Percentiles rank a stretch among this genome's conserved stretches.
Evolutionary conservation across 2,888 invertebrate species (phyloP).

Genomic region (Caenorhabditis becei): DNA sequence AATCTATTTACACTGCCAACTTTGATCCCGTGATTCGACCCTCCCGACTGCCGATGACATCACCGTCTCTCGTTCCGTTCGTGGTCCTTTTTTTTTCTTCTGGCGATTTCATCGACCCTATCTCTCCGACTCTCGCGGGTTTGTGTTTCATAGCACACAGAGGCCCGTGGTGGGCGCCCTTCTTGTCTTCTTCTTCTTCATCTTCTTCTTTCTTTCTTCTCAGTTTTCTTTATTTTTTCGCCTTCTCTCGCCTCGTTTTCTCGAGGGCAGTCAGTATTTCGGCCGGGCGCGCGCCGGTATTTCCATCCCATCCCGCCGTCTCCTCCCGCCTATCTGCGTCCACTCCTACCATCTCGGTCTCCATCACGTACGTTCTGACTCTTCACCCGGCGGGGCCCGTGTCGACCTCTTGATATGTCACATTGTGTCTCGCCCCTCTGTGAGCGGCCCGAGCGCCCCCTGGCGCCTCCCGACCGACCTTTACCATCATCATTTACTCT

Average conservation of each 20-base stretch:
- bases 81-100: slow-evolving; percentile 13
- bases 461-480: slow-evolving; percentile 25
- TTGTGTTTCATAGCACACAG: slow-evolving; percentile 25
- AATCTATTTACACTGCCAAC: neutral
- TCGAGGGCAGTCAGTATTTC: slow-evolving; percentile 24
- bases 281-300: slow-evolving; percentile 18
- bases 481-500: slow-evolving; percentile 13
- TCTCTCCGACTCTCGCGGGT: slow-evolving; percentile 10
- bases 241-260: slow-evolving; percentile 2
- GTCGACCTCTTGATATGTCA: slow-evolving; percentile 57
- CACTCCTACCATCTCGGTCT: slow-evolving; percentile 12
- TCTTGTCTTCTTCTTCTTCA: slow-evolving; percentile 16
- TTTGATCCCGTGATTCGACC: slow-evolving; percentile 23
- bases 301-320: slow-evolving; percentile 3
- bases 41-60: slow-evolving; percentile 10
- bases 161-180: slow-evolving; percentile 14
- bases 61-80: slow-evolving; percentile 6
- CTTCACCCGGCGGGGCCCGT: neutral
- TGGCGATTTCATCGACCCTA: slow-evolving; percentile 4
- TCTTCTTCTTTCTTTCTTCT: neutral
- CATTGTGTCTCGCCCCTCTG: slow-evolving; percentile 45
- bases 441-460: slow-evolving; percentile 11
- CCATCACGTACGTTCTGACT: slow-evolving; percentile 5
- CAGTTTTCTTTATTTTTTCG: neutral
- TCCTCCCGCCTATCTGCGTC: slow-evolving; percentile 14